Conservation (phyloP, 2,797 vertebrate species). For the Sebastes ruberrimus region DNA sequence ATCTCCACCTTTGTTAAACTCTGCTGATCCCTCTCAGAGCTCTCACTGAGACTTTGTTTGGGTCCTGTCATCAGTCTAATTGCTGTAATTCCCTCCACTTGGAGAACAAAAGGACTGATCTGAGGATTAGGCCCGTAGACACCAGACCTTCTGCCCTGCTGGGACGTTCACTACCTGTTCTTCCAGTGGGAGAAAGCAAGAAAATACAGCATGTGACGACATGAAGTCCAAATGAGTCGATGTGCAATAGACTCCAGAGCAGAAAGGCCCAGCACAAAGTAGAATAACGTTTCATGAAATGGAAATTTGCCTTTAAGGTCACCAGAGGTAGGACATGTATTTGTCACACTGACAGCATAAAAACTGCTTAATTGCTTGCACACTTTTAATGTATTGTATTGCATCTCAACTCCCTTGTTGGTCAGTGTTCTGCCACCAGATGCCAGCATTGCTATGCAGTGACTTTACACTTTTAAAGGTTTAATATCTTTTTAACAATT, state of each 20-base stretch:
- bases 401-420: background rate
- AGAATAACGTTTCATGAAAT: background rate
- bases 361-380: background rate
- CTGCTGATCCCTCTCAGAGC: background rate
- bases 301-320: background rate
- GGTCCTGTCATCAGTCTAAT: conserved; percentile 60
- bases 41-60: conserved; percentile 3
- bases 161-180: background rate
- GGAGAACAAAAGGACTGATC: conserved; percentile 62
- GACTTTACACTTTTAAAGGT: background rate
- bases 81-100: conserved; percentile 65
- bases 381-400: background rate
- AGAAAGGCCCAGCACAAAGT: background rate
- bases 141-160: conserved; percentile 13
- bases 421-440: background rate
- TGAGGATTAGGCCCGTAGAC: conserved; percentile 45
- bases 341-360: background rate
- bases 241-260: background rate
- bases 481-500: fast-evolving
- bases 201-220: background rate
- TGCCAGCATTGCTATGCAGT: background rate
- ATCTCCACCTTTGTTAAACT: conserved; percentile 3
- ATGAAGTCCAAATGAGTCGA: background rate
- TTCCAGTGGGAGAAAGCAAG: background rate
- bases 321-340: background rate